Base-by-base conservation (phyloP, 2,113 vertebrate genomes). In the Neofelis nebulosa region DNA sequence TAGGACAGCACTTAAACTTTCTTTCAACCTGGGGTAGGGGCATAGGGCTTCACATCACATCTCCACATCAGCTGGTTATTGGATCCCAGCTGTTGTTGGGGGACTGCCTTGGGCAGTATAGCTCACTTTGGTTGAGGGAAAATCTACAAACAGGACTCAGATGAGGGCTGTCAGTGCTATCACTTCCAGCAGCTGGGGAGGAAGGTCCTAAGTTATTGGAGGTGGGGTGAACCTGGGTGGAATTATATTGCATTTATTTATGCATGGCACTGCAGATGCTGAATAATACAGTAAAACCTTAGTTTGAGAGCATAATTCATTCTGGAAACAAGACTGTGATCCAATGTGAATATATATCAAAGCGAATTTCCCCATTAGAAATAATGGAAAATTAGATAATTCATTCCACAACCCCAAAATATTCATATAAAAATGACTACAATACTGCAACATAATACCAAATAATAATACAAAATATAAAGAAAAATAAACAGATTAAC, bases 41-140 rank as follows among this genome's bases (percentile, higher is more conserved):
- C 12, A 2, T n/a, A 12, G 27, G 12, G 6, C 3, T 87, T 69
- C 29, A 2, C 0, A 31, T n/a, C 16, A 66, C 6, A 13, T 16
- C n/a, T 69, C 4, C 38, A 3, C 4, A 18, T 31, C 15, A 25
- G 38, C 36, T 27, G 13, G 2, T n/a, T 12, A 3, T 5, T 66
- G 19, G 52, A 68, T 65, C 5, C 57, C 3, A 38, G 27, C 8
- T 68, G 5, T 13, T 3, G 36, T 66, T 4, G 5, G 23, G 81
- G 33, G 15, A 4, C 48, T 73, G 21, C 45, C 25, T 78, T 66
- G 29, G 6, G 57, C 29, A 27, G 38, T 7, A 1, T 25, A 68
- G 11, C 2, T 61, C 48, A 4, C 8, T 16, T 84, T 27, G 52
- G 12, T 1, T 45, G 11, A 85, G 15, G 38, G 36, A 2, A 73